A percentile compares a stretch with the other conserved stretches of the same genome.
Conservation (phyloP, 2,888 invertebrate species). For the Calameuta filiformis region DNA sequence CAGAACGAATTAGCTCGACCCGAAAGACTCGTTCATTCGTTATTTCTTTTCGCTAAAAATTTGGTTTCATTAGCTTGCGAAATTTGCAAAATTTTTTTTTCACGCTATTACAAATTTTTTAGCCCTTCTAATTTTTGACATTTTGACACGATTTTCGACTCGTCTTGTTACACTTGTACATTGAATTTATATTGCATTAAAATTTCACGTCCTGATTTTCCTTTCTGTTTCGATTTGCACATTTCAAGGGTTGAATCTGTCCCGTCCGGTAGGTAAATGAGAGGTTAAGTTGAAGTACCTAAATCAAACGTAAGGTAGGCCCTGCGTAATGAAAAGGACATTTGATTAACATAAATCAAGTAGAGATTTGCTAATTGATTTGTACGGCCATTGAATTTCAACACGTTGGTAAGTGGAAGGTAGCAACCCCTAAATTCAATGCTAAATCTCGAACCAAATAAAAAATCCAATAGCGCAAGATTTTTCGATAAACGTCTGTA, state of each 20-base stretch:
- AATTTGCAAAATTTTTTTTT: background rate
- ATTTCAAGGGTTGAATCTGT: too few relatives aligned
- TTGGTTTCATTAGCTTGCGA: too few relatives aligned
- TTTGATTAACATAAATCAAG: constrained; percentile 14
- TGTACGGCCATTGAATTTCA: background rate
- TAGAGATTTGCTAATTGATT: constrained; percentile 18
- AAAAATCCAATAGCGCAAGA: background rate
- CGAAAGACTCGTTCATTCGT: background rate
- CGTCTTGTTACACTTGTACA: background rate
- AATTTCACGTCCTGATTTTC: too few relatives aligned
- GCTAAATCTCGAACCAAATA: background rate
- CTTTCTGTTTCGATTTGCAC: too few relatives aligned
- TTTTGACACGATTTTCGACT: background rate
- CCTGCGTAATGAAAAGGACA: background rate
- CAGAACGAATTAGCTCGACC: background rate
- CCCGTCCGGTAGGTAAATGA: too few relatives aligned
- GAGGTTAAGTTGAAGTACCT: too few relatives aligned
- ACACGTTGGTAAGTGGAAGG: too few relatives aligned
- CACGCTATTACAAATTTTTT: background rate
- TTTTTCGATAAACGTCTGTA: background rate
- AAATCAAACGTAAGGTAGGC: too few relatives aligned
- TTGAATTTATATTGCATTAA: too few relatives aligned
- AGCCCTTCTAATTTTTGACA: background rate
- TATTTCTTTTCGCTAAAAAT: background rate
- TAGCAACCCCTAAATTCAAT: too few relatives aligned